Percentiles rank a stretch among this genome's conserved stretches.
These are phyloP conservation scores for Zeugodacus cucurbitae DNA, from an alignment of 1,140 invertebrate species.

Conservation along the genomic window DNA sequence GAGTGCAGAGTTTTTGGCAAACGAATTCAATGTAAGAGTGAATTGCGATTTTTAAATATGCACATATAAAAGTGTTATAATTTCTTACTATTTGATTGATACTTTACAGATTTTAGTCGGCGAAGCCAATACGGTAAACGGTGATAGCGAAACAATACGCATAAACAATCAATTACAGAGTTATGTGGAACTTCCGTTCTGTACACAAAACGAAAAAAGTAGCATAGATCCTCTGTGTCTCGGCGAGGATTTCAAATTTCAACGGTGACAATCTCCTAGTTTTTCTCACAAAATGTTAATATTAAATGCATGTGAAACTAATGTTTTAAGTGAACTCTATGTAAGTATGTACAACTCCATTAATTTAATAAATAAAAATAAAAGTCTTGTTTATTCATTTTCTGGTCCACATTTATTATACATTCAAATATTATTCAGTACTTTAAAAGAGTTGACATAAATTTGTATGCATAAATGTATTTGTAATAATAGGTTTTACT, in stretches of 20 bases:
- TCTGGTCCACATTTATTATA: constrained; percentile 35
- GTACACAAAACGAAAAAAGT: background rate
- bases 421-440: constrained; percentile 30
- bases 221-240: constrained; percentile 13
- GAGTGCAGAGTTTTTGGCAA: constrained; percentile 50
- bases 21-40: constrained; percentile 53
- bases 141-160: constrained; percentile 19
- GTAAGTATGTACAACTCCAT: background rate
- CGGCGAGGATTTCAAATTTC: background rate
- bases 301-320: background rate
- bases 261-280: background rate
- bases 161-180: background rate
- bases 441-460: constrained; percentile 38
- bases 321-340: background rate
- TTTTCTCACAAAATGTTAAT: too few species aligned
- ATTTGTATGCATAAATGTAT: constrained; percentile 43
- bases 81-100: too few species aligned
- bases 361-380: background rate
- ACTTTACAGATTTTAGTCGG: constrained; percentile 51
- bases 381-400: background rate
- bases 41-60: too few species aligned
- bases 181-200: background rate
- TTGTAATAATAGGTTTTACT: background rate
- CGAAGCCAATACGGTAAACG: constrained; percentile 54
- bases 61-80: too few species aligned